Percentiles rank a stretch among this genome's conserved stretches.
These are phyloP conservation scores for Macroteleia sp. DNA, from an alignment of 2,888 invertebrate species.

Conservation along the genomic window DNA sequence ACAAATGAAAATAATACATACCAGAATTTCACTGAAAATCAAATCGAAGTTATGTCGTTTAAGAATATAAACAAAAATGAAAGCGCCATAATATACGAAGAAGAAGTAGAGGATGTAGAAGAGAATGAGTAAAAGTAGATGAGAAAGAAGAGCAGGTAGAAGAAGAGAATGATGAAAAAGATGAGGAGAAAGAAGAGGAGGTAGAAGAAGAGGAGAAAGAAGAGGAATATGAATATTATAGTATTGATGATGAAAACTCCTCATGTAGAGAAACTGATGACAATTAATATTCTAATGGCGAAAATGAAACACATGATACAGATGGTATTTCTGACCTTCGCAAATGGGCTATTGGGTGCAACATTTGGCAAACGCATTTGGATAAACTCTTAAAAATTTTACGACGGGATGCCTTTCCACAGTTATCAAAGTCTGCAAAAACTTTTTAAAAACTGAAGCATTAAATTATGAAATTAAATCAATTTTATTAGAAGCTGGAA, in stretches of 20 bases:
- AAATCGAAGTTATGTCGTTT: no score
- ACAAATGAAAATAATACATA: no score
- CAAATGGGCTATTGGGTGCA: conserved; percentile 29
- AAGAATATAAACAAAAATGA: no score
- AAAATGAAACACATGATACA: background rate
- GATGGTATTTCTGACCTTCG: background rate
- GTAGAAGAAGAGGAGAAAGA: no score
- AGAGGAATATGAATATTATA: background rate
- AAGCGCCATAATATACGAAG: no score
- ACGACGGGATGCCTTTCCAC: conserved; percentile 30
- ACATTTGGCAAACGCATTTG: background rate
- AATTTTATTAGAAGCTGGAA: background rate
- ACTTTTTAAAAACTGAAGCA: conserved; percentile 22
- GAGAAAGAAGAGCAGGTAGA: no score
- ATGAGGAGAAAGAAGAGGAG: no score
- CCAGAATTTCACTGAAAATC: no score
- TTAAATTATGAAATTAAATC: conserved; percentile 23
- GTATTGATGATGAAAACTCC: background rate
- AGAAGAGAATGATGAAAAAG: no score
- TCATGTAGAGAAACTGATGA: background rate
- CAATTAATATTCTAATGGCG: background rate
- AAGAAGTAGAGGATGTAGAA: no score
- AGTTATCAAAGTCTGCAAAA: conserved; percentile 34
- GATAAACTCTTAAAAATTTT: conserved; percentile 39
- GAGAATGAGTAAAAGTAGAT: no score